Conservation (phyloP, 2,113 vertebrate species). For the Percina caprodes region DNA sequence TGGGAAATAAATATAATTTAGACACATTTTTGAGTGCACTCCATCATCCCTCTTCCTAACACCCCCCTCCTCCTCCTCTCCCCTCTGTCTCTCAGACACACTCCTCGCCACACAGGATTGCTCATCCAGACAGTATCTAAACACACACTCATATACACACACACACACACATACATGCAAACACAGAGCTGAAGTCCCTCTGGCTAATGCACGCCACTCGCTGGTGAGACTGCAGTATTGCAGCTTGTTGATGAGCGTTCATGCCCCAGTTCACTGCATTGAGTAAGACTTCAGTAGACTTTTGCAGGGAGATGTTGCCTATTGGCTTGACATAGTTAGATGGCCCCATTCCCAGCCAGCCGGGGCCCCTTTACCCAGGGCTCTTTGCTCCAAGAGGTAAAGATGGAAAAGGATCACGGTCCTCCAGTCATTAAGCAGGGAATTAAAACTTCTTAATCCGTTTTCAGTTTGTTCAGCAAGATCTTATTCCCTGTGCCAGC, state of each 20-base stretch:
- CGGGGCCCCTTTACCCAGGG: constrained; percentile 39
- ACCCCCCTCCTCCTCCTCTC: background rate
- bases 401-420: constrained; percentile 1
- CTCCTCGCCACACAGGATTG: constrained; percentile 40
- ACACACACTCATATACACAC: constrained; percentile 20
- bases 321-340: constrained; percentile 72
- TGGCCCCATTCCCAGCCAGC: constrained; percentile 72
- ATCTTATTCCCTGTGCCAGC: background rate
- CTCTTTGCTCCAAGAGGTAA: constrained; percentile 32
- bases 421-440: background rate
- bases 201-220: constrained; percentile 49
- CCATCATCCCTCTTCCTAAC: constrained; percentile 38
- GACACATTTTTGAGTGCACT: constrained; percentile 45
- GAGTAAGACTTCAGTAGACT: constrained; percentile 57
- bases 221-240: constrained; percentile 65
- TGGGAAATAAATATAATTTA: constrained; percentile 51
- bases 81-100: constrained; percentile 31
- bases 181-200: constrained; percentile 1
- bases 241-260: constrained; percentile 71
- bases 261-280: constrained; percentile 76
- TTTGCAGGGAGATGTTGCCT: constrained; percentile 59
- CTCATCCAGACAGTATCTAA: constrained; percentile 69
- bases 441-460: background rate
- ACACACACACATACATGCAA: background rate
- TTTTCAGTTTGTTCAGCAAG: background rate